Percentiles rank a stretch among this genome's conserved stretches.
These are phyloP conservation scores for Bombus cullumanus DNA, from an alignment of 1,140 invertebrate species.

Conservation along the genomic window DNA sequence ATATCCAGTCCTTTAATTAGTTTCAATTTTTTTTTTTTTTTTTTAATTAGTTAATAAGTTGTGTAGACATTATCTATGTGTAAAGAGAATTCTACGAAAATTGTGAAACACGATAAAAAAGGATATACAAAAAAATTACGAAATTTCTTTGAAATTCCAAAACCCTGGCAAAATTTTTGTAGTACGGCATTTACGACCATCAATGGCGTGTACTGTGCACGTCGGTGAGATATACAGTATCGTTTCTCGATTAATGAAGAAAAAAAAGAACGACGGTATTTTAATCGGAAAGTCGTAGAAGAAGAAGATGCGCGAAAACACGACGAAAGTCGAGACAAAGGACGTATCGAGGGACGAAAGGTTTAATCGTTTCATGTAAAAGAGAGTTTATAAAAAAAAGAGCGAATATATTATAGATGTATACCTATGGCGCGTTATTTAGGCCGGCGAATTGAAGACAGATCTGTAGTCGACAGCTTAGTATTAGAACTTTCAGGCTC, in stretches of 20 bases:
- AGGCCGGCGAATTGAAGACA: conserved; percentile 63
- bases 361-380: conserved; percentile 61
- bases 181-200: conserved; percentile 42
- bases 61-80: not conserved
- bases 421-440: conserved; percentile 61
- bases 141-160: not conserved
- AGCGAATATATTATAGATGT: conserved; percentile 61
- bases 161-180: not conserved
- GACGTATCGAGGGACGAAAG: conserved; percentile 57
- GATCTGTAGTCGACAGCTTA: conserved; percentile 57
- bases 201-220: conserved; percentile 46
- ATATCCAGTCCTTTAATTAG: not conserved
- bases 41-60: not conserved
- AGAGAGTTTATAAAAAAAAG: conserved; percentile 64
- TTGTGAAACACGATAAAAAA: not conserved
- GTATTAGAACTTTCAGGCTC: conserved; percentile 52
- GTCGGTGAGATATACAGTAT: conserved; percentile 26
- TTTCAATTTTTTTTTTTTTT: not conserved
- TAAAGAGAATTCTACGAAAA: not conserved
- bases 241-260: conserved; percentile 21
- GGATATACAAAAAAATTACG: not conserved
- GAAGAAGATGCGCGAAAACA: conserved; percentile 54
- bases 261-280: conserved; percentile 2
- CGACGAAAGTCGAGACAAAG: conserved; percentile 44
- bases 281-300: not conserved